Conservation (phyloP, 2,113 vertebrate species). For the Mastomys natalensis region DNA sequence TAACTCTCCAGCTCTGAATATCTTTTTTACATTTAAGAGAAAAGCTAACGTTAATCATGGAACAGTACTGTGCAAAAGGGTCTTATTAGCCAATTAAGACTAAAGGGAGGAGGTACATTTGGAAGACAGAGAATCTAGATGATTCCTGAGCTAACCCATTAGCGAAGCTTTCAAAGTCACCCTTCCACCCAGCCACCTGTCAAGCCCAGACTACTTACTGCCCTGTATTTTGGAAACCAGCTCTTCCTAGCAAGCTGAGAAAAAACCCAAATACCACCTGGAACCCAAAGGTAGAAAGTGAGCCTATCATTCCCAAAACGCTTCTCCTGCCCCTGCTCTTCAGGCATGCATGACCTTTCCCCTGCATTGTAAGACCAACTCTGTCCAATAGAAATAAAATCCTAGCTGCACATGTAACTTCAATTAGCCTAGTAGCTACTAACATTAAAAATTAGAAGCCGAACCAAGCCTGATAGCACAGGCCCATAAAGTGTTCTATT, state of each 20-base stretch:
- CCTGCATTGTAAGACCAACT: neutral
- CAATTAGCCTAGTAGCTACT: neutral
- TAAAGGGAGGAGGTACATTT: neutral
- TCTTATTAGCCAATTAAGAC: neutral
- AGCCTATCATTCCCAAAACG: neutral
- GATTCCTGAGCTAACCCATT: neutral
- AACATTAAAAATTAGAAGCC: slow-evolving; percentile 9
- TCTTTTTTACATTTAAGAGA: slow-evolving; percentile 18
- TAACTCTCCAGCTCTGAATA: neutral
- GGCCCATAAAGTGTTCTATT: neutral
- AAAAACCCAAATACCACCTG: neutral
- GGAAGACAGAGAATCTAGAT: neutral
- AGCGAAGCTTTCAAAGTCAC: neutral
- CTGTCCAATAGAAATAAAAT: neutral
- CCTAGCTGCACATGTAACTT: neutral
- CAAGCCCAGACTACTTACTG: neutral
- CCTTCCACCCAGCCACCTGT: too few relatives aligned
- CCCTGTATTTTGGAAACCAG: neutral
- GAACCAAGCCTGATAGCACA: neutral
- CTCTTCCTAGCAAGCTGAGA: neutral
- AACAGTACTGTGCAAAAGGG: neutral
- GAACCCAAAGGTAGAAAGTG: neutral
- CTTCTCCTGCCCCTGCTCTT: neutral
- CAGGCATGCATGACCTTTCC: neutral
- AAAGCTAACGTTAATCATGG: neutral